phyloP scores from a whole-genome alignment of 2,888 invertebrate genomes.

The Oscheius sp. region DNA sequence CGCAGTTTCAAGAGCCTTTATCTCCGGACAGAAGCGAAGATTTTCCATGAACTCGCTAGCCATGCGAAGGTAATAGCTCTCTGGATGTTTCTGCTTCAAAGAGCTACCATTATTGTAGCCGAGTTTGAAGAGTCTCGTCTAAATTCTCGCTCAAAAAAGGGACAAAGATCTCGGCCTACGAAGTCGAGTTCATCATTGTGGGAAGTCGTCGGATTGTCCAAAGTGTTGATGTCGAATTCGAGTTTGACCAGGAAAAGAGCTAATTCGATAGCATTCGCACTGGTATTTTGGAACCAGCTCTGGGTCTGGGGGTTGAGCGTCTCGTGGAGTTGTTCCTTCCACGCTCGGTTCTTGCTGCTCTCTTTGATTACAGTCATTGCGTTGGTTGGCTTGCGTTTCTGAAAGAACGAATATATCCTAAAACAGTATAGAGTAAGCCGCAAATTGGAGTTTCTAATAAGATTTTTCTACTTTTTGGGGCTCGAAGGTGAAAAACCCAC shows the following conservation, averaged over 20 bases:
- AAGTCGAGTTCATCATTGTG: neutral
- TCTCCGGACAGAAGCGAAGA: neutral
- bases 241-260: conserved; percentile 1
- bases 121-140: neutral
- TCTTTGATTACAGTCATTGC: no score
- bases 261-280: neutral
- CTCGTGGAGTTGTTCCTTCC: conserved; percentile 12
- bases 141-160: neutral
- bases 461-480: no score
- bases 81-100: conserved; percentile 4
- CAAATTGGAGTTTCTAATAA: no score
- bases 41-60: neutral
- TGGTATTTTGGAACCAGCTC: neutral
- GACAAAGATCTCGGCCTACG: neutral
- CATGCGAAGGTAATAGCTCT: neutral
- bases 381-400: no score
- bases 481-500: no score
- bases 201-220: conserved; percentile 16
- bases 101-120: neutral
- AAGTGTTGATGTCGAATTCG: conserved; percentile 1
- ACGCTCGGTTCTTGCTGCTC: neutral
- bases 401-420: no score
- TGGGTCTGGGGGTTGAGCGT: neutral
- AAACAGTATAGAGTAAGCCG: no score
- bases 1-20: neutral